A percentile compares a stretch with the other conserved stretches of the same genome.
phyloP scores from a whole-genome alignment of 2,113 vertebrate genomes.

The Guaruba guarouba region DNA sequence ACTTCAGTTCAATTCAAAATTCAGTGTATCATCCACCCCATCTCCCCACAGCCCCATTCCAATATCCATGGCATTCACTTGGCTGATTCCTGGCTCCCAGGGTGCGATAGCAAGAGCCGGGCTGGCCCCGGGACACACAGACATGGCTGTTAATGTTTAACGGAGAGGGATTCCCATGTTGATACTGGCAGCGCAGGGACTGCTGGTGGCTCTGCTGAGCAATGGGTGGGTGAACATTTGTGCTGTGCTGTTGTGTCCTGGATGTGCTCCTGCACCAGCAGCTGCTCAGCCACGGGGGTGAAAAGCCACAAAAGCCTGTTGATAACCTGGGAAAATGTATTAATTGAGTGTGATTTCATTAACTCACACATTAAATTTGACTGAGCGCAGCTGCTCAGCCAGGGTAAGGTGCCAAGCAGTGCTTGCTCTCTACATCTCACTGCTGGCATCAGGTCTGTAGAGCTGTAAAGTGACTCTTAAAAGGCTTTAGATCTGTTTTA shows the following conservation, averaged over 20 bases:
- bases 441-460: not conserved
- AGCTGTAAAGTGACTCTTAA: not conserved
- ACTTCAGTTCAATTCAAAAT: not conserved
- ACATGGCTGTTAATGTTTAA: constrained; percentile 54
- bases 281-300: not conserved
- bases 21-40: not conserved
- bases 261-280: not conserved
- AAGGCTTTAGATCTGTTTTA: not conserved
- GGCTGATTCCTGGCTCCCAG: not conserved
- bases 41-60: not conserved
- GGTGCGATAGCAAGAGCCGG: fast-evolving
- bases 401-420: fast-evolving
- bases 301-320: not conserved
- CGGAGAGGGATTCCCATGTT: constrained; percentile 74
- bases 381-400: not conserved
- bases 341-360: not conserved
- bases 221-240: constrained; percentile 79
- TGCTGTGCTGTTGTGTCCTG: not conserved
- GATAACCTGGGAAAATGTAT: not conserved
- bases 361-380: not conserved
- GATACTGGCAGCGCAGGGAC: not conserved
- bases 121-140: not conserved
- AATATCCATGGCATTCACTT: not conserved
- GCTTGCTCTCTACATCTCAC: fast-evolving
- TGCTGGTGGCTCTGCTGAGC: not conserved